Base-by-base conservation (phyloP, 2,888 invertebrate species). In the Tryphoninae sp. region DNA sequence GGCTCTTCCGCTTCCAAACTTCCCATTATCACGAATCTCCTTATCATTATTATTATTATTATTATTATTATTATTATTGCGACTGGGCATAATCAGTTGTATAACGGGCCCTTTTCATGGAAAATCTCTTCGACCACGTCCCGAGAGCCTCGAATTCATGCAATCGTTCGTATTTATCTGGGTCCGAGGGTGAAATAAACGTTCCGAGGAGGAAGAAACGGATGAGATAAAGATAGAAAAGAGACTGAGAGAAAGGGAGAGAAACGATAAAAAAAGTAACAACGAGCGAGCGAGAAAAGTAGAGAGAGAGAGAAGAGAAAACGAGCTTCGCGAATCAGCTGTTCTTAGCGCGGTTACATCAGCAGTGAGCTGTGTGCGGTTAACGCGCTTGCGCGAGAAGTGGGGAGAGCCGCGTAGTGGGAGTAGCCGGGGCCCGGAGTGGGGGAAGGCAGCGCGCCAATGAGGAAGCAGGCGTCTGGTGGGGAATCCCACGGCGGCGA, bases 241-340 rank as follows among this genome's bases (percentile, higher is more conserved):
- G 19, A 23, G 33, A 53, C 55, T 45, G 45, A 45, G 45, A 13
- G 73, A 13, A 69, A 62, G 23, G 19, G 76, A 72, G 59, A 55
- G 55, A 53, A 59, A 49, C 80, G 81, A 74, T 65, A 62, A 82
- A 67, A 71, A 23, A 75, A 23, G 78, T 68, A 19, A 23, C 33
- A 33, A 65, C 22, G 81, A 81, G 73, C 73, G 62, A 80, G 72
- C 67, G 65, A 40, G 79, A 82, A 81, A 81, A 79, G 51, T 62
- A 80, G 76, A 83, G 71, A 62, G 76, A 53, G 62, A 55, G 42
- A 64, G 16, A 81, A 81, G 80, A 42, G 68, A 80, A 76, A 83
- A 68, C 49, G 72, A 26, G 61, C 62, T 42, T 78, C 45, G 68
- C 75, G 75, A 81, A 83, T 84, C 84, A 84, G 84, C 84, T 84